phyloP scores from a whole-genome alignment of 2,888 invertebrate species.

The Lasioglossum morio region DNA sequence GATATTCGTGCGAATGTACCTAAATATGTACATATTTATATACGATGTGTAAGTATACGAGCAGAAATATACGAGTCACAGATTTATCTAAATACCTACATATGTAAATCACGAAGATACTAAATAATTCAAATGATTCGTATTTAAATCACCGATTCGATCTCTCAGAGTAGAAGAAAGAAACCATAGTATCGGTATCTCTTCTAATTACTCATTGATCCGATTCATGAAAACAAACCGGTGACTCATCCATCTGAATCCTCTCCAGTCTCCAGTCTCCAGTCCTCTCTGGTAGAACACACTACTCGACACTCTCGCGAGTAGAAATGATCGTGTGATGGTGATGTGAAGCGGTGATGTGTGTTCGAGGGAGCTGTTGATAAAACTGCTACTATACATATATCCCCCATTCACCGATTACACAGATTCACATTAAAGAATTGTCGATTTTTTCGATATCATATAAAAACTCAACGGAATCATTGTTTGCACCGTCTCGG shows the following conservation, averaged over 20 bases:
- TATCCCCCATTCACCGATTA: constrained; percentile 11
- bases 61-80: background rate
- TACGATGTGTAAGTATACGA: background rate
- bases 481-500: constrained; percentile 27
- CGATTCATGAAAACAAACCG: background rate
- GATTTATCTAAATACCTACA: background rate
- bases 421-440: background rate
- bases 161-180: background rate
- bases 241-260: constrained; percentile 13
- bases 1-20: background rate
- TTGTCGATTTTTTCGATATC: constrained; percentile 17
- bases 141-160: background rate
- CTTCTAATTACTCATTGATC: background rate
- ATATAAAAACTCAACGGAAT: constrained; percentile 21
- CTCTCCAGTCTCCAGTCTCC: too few relatives aligned
- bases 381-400: constrained; percentile 17
- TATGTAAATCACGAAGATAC: constrained; percentile 1
- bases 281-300: too few relatives aligned
- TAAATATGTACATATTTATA: too few relatives aligned
- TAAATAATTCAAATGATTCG: background rate
- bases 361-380: constrained; percentile 4
- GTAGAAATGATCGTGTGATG: background rate
- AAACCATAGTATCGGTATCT: background rate
- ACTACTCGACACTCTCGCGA: background rate
- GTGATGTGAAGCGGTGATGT: too few relatives aligned